A percentile compares a stretch with the other conserved stretches of the same genome.
Evolutionary conservation across 1,140 invertebrate genomes (phyloP).

Genomic region (Musca vetustissima): DNA sequence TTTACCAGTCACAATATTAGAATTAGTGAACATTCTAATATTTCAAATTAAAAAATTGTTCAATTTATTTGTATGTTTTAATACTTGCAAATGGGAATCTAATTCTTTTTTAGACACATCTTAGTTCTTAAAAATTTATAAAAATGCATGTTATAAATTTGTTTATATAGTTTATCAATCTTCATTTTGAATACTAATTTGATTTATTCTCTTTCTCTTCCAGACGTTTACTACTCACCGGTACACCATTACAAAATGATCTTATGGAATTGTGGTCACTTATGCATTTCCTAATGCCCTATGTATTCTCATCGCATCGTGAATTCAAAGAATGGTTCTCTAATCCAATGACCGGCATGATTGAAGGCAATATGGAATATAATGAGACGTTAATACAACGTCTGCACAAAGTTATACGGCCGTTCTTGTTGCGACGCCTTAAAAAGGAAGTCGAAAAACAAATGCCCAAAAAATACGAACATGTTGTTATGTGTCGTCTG

Average conservation of each 20-base stretch:
- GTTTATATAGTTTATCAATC: neutral
- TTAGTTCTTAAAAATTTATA: no score
- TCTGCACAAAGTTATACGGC: slow-evolving; percentile 96
- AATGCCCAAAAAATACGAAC: slow-evolving; percentile 98
- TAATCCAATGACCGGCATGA: slow-evolving; percentile 97
- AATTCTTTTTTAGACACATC: no score
- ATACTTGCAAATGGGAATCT: no score
- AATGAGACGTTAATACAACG: slow-evolving; percentile 93
- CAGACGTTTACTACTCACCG: slow-evolving; percentile 91
- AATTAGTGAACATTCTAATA: neutral
- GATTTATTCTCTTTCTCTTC: slow-evolving; percentile 33
- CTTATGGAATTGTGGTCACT: slow-evolving; percentile 99
- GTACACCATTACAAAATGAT: slow-evolving; percentile 98
- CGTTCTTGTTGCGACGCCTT: slow-evolving; percentile 92
- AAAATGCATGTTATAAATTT: no score
- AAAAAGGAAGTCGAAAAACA: slow-evolving; percentile 99
- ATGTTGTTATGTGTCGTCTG: slow-evolving; percentile 92
- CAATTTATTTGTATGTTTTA: neutral
- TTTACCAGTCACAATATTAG: neutral
- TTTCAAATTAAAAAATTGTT: no score
- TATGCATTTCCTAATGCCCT: slow-evolving; percentile 99
- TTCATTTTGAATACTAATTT: neutral
- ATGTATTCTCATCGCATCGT: slow-evolving; percentile 96
- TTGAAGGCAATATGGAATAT: slow-evolving; percentile 94
- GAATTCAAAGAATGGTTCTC: slow-evolving; percentile 99